Evolutionary conservation across 2,797 vertebrate genomes (phyloP).

Genomic region (Xenentodon cancila): DNA sequence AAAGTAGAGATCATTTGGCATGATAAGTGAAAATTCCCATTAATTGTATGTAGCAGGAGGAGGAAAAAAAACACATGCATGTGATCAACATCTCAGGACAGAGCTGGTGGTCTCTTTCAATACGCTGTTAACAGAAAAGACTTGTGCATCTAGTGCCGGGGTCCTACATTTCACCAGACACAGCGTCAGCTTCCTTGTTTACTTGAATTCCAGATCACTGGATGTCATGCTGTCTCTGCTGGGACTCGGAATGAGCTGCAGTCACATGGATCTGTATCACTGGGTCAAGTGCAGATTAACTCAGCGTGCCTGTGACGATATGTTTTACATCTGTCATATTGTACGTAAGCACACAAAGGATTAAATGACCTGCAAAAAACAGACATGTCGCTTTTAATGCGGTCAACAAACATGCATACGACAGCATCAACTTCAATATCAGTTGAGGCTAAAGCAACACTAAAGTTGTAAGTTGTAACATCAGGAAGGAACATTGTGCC

Average conservation of each 20-base stretch:
- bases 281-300: slow-evolving; percentile 73
- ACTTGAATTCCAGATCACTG: slow-evolving; percentile 27
- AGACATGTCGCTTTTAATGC: too few species aligned
- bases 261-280: slow-evolving; percentile 57
- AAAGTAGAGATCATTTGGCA: slow-evolving; percentile 42
- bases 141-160: slow-evolving; percentile 6
- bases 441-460: too few species aligned
- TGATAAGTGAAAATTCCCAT: slow-evolving; percentile 30
- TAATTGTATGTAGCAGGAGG: slow-evolving; percentile 12
- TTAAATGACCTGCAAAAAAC: slow-evolving; percentile 30
- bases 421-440: too few species aligned
- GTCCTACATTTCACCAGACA: background rate
- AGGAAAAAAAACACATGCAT: slow-evolving; percentile 22
- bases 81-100: slow-evolving; percentile 24
- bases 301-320: slow-evolving; percentile 32
- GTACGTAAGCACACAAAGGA: slow-evolving; percentile 33
- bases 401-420: too few species aligned
- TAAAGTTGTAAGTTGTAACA: too few species aligned
- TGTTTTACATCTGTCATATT: slow-evolving; percentile 60
- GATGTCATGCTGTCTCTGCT: slow-evolving; percentile 12
- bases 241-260: slow-evolving; percentile 7
- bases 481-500: background rate
- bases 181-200: slow-evolving; percentile 12
- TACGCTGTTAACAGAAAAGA: background rate
- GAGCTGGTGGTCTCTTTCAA: slow-evolving; percentile 10